Percentiles rank a stretch among this genome's conserved stretches.
These are phyloP conservation scores for Pachydiplax longipennis DNA, from an alignment of 2,888 invertebrate species.

Conservation along the genomic window DNA sequence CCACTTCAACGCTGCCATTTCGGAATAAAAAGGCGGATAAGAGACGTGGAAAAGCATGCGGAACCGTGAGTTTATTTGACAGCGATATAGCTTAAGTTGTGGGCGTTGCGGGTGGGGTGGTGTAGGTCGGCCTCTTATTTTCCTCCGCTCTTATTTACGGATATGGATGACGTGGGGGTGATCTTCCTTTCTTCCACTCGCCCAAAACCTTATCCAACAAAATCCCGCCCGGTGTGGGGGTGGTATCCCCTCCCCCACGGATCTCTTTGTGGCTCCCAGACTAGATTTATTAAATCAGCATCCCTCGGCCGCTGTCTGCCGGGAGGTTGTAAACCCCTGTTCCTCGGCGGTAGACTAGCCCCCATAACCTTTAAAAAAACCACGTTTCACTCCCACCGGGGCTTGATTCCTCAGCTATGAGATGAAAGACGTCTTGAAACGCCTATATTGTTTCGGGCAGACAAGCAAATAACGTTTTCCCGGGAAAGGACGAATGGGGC, in stretches of 20 bases:
- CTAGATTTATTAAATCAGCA: neutral
- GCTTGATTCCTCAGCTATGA: neutral
- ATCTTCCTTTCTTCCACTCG: neutral
- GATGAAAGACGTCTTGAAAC: neutral
- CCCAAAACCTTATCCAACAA: neutral
- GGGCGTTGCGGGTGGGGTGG: neutral
- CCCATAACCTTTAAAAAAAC: neutral
- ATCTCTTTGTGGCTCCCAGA: neutral
- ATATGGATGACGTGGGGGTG: neutral
- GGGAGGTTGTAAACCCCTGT: too few species aligned
- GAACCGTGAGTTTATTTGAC: constrained; percentile 34
- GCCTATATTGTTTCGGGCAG: neutral
- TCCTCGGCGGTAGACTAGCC: too few species aligned
- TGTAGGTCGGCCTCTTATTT: neutral
- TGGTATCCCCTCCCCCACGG: neutral
- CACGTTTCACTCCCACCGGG: neutral
- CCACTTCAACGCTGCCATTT: neutral
- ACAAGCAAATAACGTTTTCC: too few species aligned
- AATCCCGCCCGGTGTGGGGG: neutral
- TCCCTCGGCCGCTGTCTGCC: too few species aligned
- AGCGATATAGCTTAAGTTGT: constrained; percentile 25
- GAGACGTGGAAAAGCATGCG: neutral
- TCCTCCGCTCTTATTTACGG: neutral
- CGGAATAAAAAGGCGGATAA: neutral
- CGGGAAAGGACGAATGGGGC: neutral